phyloP scores from a whole-genome alignment of 2,888 invertebrate species.

The Chesias legatella region DNA sequence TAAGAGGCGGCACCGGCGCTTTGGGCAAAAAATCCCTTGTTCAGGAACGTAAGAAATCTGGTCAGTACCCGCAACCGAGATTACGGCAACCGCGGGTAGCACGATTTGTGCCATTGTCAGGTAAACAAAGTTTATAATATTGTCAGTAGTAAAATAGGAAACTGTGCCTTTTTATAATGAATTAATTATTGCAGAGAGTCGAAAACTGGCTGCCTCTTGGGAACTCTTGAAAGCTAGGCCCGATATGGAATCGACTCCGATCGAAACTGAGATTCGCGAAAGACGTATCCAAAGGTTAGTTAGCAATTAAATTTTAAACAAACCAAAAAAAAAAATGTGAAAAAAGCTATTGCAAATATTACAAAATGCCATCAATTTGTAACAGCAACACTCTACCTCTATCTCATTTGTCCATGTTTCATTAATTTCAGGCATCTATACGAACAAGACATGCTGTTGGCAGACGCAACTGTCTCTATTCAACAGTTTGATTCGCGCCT shows the following conservation, averaged over 20 bases:
- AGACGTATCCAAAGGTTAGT: conserved; percentile 69
- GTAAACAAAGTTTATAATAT: conserved; percentile 33
- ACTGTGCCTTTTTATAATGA: no score
- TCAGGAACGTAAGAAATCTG: conserved; percentile 43
- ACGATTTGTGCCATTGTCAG: conserved; percentile 56
- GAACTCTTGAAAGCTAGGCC: conserved; percentile 54
- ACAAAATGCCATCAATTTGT: no score
- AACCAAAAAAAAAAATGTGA: no score
- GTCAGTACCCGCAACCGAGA: conserved; percentile 44
- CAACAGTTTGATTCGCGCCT: conserved; percentile 84
- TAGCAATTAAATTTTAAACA: neutral
- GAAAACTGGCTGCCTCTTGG: conserved; percentile 62
- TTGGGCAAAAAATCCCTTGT: conserved; percentile 31
- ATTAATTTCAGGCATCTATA: conserved; percentile 69
- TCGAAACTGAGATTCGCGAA: conserved; percentile 80
- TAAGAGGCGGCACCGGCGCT: conserved; percentile 30
- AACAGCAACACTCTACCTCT: no score
- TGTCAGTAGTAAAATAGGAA: neutral
- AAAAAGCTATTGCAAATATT: no score
- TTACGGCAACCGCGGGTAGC: conserved; percentile 43
- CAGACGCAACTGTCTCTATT: conserved; percentile 80
- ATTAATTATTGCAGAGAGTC: conserved; percentile 46
- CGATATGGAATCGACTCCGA: conserved; percentile 64
- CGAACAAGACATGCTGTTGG: conserved; percentile 84
- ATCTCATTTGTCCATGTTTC: no score